Base-by-base conservation (phyloP, 2,113 vertebrate species). In the Connochaetes taurinus region DNA sequence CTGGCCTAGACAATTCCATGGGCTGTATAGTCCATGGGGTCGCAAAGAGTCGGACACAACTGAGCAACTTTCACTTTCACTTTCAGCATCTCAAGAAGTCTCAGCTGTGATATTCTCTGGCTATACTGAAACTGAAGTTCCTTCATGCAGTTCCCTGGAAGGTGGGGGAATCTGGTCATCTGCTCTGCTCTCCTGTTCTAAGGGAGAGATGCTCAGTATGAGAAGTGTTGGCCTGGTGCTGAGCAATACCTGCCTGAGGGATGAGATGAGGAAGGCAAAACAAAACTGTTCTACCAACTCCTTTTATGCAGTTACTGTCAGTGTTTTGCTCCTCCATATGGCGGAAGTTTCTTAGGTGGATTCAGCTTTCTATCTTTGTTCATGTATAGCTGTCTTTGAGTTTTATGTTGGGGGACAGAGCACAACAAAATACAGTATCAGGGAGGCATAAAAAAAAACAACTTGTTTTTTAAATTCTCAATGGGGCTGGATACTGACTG, bases 31-130 rank as follows among this genome's bases (percentile, higher is more conserved):
- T 40, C n/a, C n/a, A 71, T 12, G 67, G 64, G 17, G n/a, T 36
- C 0, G 0, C 19, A 71, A 71, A 71, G 19, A 71, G 67, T 71
- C 1, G 0, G 64, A 71, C 9, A 71, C 1, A 9, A 6, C n/a
- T 40, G n/a, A 40, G n/a, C 5, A 11, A 71, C 19, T 23, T 71
- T 71, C 67, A 62, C 60, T 15, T 62, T 62, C 14, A 71, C 67
- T 71, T 71, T 71, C n/a, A 33, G 23, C 10, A 2, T 40, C 7
- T 87, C 13, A 9, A 55, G 13, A 43, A 47, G 9, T 33, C 53
- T 78, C 43, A 17, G 13, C 50, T 55, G 25, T 14, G 21, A 23
- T 25, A 27, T 19, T 55, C 57, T 45, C 29, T 45, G 50, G 17
- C 17, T 71, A 2, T 16, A 3, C 31, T 9, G 50, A 83, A 29